A percentile compares a stretch with the other conserved stretches of the same genome.
phyloP scores from a whole-genome alignment of 1,140 invertebrate species.

The Bombus confusus region DNA sequence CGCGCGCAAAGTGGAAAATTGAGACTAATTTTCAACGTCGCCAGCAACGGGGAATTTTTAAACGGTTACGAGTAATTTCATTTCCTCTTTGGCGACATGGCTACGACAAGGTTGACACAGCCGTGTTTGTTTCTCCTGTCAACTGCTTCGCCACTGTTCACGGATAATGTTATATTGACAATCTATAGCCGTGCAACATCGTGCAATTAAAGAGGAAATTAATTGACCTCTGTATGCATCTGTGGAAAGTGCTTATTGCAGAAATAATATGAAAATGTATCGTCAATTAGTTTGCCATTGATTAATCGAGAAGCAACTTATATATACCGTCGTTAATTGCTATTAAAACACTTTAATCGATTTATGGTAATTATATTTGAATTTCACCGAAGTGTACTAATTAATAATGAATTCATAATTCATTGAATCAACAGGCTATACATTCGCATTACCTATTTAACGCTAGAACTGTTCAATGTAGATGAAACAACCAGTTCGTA shows the following conservation, averaged over 20 bases:
- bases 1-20: not conserved
- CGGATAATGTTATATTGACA: conserved; percentile 39
- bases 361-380: no score
- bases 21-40: conserved; percentile 5
- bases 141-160: not conserved
- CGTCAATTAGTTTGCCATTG: not conserved
- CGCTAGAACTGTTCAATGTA: no score
- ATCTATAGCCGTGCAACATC: conserved; percentile 10
- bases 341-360: no score
- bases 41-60: not conserved
- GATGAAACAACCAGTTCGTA: no score
- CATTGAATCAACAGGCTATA: no score
- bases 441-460: no score
- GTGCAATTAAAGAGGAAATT: conserved; percentile 45
- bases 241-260: not conserved
- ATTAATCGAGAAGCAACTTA: not conserved
- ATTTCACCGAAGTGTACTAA: no score
- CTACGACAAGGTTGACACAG: not conserved
- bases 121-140: conserved; percentile 6
- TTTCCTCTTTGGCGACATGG: not conserved
- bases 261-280: not conserved
- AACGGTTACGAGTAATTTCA: not conserved
- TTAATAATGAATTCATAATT: no score
- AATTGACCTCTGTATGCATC: conserved; percentile 29
- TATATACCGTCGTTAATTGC: no score